Base-by-base conservation (phyloP, 1,140 invertebrate genomes). In the Calephelis nemesis region DNA sequence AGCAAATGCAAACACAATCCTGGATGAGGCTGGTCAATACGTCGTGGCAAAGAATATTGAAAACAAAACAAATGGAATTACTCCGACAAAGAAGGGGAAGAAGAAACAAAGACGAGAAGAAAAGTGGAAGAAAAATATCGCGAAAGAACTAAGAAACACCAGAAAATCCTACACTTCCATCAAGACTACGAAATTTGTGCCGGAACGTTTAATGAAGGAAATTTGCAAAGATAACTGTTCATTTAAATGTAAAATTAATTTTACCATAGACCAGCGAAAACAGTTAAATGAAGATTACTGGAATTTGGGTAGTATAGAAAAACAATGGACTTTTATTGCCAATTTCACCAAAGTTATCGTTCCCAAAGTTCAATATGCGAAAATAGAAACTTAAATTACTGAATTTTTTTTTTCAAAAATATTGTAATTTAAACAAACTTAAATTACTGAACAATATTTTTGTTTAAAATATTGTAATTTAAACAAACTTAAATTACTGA, bases 101-200 rank as follows among this genome's bases (percentile, higher is more conserved):
- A 70, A 70, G 15, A 70, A 12, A 65, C 62, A 11, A 65, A 12
- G 5, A 49, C 7, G 39, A 30, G 45, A 19, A 19, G 19, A 19
- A 19, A 19, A 19, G 19, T 73, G 71, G 68, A 67, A 70, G 47
- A 49, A 63, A n/a, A 73, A 73, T 62, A 42, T 73, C 8, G 52
- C 72, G 8, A 73, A 73, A 66, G 7, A 47, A 65, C 47, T 73
- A 47, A 67, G 68, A 66, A 73, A 73, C 52, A 67, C 19, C 15
- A 68, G 72, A 39, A 54, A 73, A 15, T 7, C 54, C 47, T 70
- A 74, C 30, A n/a, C 48, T 40, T 73, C 71, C 12, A 52, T 30
- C 9, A 69, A 54, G 48, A 49, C 68, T 58, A 67, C 54, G 15
- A 73, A 70, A 70, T 40, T 15, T 5, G 10, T 70, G 11, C 65